Conservation (phyloP, 2,888 invertebrate species). For the Rhingia rostrata region DNA sequence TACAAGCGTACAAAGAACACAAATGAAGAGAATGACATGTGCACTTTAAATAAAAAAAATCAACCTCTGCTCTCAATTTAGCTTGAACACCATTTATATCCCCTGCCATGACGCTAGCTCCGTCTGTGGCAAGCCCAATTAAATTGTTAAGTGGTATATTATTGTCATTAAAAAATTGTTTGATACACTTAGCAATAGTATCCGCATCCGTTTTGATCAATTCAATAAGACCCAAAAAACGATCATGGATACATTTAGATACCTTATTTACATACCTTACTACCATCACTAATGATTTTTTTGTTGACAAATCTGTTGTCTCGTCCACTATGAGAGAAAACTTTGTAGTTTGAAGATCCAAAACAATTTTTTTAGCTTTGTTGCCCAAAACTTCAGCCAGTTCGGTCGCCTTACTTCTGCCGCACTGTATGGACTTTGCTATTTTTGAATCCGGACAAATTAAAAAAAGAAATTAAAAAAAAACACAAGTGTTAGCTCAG, state of each 20-base stretch:
- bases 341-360: neutral
- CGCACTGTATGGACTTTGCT: slow-evolving; percentile 13
- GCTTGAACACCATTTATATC: slow-evolving; percentile 5
- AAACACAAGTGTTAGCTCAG: slow-evolving; percentile 26
- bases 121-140: slow-evolving; percentile 2
- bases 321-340: slow-evolving; percentile 11
- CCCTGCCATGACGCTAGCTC: slow-evolving; percentile 5
- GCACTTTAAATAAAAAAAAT: slow-evolving; percentile 19
- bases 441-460: slow-evolving; percentile 42
- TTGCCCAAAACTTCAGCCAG: slow-evolving; percentile 26
- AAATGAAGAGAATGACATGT: slow-evolving; percentile 19
- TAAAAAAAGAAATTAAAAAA: too few relatives aligned
- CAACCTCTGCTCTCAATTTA: neutral
- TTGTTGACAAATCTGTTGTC: slow-evolving; percentile 5
- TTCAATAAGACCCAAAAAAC: slow-evolving; percentile 8
- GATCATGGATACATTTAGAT: neutral
- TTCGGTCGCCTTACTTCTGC: slow-evolving; percentile 28
- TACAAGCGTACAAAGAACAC: slow-evolving; percentile 11
- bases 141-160: neutral
- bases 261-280: neutral
- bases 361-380: neutral
- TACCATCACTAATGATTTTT: neutral
- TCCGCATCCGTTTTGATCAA: neutral
- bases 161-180: too few relatives aligned
- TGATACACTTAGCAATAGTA: too few relatives aligned